phyloP scores from a whole-genome alignment of 53 echinoderm and acorn worm species.

The Holothuria leucospilota region DNA sequence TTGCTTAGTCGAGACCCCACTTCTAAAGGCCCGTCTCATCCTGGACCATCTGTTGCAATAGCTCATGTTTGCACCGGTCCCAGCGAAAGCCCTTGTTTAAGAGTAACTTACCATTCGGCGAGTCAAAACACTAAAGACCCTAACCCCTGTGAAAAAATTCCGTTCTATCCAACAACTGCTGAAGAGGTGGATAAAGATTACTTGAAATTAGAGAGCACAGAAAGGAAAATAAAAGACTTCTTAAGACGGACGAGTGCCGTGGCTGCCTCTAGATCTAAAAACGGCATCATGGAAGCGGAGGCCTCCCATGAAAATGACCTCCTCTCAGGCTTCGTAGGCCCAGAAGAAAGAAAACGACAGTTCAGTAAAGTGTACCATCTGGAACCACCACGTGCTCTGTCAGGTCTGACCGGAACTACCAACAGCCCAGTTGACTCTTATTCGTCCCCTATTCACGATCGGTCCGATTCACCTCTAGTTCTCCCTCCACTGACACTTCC shows the following conservation, averaged over 20 bases:
- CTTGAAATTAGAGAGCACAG: conserved; percentile 74
- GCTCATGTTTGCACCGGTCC: background rate
- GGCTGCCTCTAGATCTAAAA: conserved; percentile 60
- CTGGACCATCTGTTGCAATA: background rate
- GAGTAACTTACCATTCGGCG: background rate
- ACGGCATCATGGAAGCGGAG: conserved; percentile 50
- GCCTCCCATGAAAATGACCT: conserved; percentile 37
- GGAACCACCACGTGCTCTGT: conserved; percentile 44
- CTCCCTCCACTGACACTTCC: conserved; percentile 68
- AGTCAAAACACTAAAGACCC: background rate
- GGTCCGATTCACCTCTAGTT: conserved; percentile 42
- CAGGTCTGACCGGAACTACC: conserved; percentile 2
- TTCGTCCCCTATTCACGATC: conserved; percentile 1
- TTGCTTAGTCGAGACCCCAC: no score
- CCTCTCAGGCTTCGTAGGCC: conserved; percentile 54
- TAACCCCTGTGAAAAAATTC: no score
- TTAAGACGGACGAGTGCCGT: conserved; percentile 77
- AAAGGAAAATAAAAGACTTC: conserved; percentile 82
- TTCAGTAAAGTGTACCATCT: conserved; percentile 84
- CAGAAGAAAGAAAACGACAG: conserved; percentile 77
- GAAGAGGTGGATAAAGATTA: conserved; percentile 38
- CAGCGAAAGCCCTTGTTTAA: background rate
- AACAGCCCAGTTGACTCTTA: conserved; percentile 10
- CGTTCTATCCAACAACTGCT: background rate
- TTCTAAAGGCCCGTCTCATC: no score